Percentiles rank a stretch among this genome's conserved stretches.
These are phyloP conservation scores for Melanostoma scalare DNA, from an alignment of 2,888 invertebrate genomes.

Conservation along the genomic window DNA sequence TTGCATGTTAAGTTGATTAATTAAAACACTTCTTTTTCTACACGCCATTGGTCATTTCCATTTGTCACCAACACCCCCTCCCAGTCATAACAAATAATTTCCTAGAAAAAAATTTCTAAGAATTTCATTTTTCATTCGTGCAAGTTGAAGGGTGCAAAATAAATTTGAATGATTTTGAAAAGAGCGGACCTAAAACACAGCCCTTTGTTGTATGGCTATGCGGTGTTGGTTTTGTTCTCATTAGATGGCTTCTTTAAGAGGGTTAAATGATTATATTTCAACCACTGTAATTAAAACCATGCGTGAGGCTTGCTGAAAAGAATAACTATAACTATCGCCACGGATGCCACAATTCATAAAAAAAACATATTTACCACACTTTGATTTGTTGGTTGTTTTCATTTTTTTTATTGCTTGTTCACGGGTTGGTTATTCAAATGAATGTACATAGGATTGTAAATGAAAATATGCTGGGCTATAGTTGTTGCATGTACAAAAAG, in stretches of 20 bases:
- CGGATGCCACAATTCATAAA: slow-evolving; percentile 45
- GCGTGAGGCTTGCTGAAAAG: slow-evolving; percentile 37
- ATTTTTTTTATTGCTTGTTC: slow-evolving; percentile 30
- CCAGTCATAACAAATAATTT: too few relatives aligned
- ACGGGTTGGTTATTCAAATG: slow-evolving; percentile 35
- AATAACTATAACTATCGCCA: slow-evolving; percentile 10
- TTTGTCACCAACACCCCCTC: too few relatives aligned
- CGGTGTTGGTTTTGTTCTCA: neutral
- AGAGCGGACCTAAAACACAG: neutral
- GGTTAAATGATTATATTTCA: slow-evolving; percentile 44
- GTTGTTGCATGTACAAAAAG: neutral
- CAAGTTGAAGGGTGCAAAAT: slow-evolving; percentile 28
- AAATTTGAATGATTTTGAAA: slow-evolving; percentile 15
- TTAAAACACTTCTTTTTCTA: too few relatives aligned
- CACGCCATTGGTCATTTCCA: too few relatives aligned
- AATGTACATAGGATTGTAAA: slow-evolving; percentile 16
- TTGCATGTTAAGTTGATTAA: too few relatives aligned
- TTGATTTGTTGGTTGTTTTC: slow-evolving; percentile 33
- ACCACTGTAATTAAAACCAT: slow-evolving; percentile 55
- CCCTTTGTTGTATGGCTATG: slow-evolving; percentile 7
- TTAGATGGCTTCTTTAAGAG: slow-evolving; percentile 24
- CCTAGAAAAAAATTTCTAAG: too few relatives aligned
- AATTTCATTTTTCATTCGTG: neutral
- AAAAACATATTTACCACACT: slow-evolving; percentile 15
- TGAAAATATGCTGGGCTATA: slow-evolving; percentile 34